phyloP scores from a whole-genome alignment of 2,797 vertebrate species.

The Dipus sagitta region DNA sequence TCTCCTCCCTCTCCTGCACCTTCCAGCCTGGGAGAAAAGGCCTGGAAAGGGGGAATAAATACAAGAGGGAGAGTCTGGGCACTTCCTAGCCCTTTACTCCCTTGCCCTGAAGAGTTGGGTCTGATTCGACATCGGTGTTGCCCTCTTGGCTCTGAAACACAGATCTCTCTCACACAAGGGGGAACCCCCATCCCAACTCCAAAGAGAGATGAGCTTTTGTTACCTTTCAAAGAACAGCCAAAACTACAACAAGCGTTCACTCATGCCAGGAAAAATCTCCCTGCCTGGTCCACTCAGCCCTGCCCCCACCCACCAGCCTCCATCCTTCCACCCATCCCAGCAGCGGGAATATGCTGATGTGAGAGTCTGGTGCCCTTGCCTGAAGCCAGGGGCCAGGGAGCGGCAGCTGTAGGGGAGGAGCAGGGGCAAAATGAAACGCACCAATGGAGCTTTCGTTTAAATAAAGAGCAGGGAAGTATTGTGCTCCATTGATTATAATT shows the following conservation, averaged over 20 bases:
- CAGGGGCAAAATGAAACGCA: slow-evolving; percentile 50
- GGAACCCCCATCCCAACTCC: neutral
- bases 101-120: neutral
- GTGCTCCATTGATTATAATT: slow-evolving; percentile 88
- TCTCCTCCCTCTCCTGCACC: slow-evolving; percentile 53
- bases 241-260: neutral
- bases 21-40: neutral
- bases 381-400: neutral
- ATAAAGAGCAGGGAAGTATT: slow-evolving; percentile 86
- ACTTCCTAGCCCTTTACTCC: too few species aligned
- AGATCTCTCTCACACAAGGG: neutral
- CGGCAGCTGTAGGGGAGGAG: slow-evolving; percentile 63
- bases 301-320: neutral
- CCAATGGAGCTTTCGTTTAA: slow-evolving; percentile 82
- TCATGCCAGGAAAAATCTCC: neutral
- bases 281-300: neutral
- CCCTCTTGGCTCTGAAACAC: neutral
- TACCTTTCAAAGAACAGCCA: neutral
- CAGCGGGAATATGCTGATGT: slow-evolving; percentile 44
- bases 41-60: neutral
- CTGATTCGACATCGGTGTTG: neutral
- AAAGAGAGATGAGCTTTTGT: neutral
- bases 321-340: neutral
- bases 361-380: slow-evolving; percentile 40
- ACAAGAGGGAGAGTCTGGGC: neutral